phyloP scores from a whole-genome alignment of 2,888 invertebrate species.

The Cephalotes varians region DNA sequence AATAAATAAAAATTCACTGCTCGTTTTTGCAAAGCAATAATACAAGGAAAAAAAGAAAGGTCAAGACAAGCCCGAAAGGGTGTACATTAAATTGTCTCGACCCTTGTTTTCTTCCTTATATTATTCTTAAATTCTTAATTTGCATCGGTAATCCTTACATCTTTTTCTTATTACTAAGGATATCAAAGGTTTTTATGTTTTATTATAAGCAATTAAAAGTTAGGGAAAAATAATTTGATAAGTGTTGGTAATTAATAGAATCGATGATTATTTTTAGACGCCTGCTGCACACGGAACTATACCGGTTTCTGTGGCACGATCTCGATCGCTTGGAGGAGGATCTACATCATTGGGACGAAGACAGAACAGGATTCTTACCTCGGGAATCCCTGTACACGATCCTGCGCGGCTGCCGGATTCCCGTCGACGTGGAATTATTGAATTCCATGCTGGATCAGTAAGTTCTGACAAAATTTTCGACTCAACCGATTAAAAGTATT shows the following conservation, averaged over 20 bases:
- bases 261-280: slow-evolving; percentile 85
- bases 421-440: slow-evolving; percentile 89
- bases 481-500: not conserved
- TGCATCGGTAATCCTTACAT: not conserved
- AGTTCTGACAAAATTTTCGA: slow-evolving; percentile 72
- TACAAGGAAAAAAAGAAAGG: too few species aligned
- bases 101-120: too few species aligned
- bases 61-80: too few species aligned
- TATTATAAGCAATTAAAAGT: not conserved
- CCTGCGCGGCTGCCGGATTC: slow-evolving; percentile 90
- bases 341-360: slow-evolving; percentile 87
- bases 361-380: slow-evolving; percentile 88
- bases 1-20: too few species aligned
- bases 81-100: too few species aligned
- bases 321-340: slow-evolving; percentile 88
- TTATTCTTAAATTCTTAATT: not conserved
- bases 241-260: not conserved
- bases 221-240: not conserved
- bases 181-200: not conserved
- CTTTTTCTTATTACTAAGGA: not conserved
- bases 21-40: too few species aligned
- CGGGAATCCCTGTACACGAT: slow-evolving; percentile 88
- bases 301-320: slow-evolving; percentile 91
- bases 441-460: slow-evolving; percentile 91
- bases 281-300: slow-evolving; percentile 90